Conservation (phyloP, 2,797 vertebrate species). For the Cetoscarus ocellatus region DNA sequence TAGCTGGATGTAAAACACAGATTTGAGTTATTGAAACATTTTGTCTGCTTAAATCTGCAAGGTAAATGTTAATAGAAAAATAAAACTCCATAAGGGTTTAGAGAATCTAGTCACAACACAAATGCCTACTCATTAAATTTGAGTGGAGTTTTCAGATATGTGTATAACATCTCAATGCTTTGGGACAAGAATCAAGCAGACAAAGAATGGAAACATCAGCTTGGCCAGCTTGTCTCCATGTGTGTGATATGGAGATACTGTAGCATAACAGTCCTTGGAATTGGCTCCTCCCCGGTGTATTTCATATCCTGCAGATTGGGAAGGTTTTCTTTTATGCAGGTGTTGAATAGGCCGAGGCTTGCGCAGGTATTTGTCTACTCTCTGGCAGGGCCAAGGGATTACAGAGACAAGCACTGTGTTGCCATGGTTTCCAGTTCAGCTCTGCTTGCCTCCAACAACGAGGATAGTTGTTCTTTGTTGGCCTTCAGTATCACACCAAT, state of each 20-base stretch:
- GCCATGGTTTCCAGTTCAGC: slow-evolving; percentile 87
- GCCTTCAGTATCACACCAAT: slow-evolving; percentile 76
- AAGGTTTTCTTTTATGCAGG: slow-evolving; percentile 83
- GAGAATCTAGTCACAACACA: neutral
- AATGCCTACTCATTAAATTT: slow-evolving; percentile 43
- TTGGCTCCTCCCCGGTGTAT: slow-evolving; percentile 71
- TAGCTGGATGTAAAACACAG: too few species aligned
- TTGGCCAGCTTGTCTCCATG: slow-evolving; percentile 45
- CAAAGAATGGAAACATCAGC: slow-evolving; percentile 21
- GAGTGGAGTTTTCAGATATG: slow-evolving; percentile 21
- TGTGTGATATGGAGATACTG: slow-evolving; percentile 69
- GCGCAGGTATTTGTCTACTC: slow-evolving; percentile 84
- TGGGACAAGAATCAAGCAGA: slow-evolving; percentile 39
- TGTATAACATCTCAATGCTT: slow-evolving; percentile 38
- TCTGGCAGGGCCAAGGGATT: slow-evolving; percentile 79
- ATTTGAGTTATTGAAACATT: too few species aligned
- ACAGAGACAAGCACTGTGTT: slow-evolving; percentile 83
- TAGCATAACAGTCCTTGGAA: slow-evolving; percentile 71
- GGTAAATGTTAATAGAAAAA: too few species aligned
- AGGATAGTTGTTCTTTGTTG: slow-evolving; percentile 80
- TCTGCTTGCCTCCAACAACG: slow-evolving; percentile 75
- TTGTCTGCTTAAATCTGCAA: too few species aligned
- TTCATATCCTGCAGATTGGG: slow-evolving; percentile 71
- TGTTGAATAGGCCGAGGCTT: slow-evolving; percentile 80
- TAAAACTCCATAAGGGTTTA: neutral